Conservation (phyloP, 2,888 invertebrate species). For the Cerastis leucographa region DNA sequence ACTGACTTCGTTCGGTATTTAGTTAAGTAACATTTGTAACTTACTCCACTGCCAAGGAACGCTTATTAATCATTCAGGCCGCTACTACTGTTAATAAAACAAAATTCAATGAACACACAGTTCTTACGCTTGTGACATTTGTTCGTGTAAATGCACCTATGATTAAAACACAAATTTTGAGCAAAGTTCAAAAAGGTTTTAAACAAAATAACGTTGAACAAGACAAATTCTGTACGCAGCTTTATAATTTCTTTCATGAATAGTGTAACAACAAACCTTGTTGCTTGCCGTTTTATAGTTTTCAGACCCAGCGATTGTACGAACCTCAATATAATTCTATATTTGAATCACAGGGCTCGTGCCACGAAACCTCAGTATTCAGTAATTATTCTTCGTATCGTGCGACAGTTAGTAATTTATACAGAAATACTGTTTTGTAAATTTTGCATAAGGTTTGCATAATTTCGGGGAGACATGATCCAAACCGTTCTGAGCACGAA, state of each 20-base stretch:
- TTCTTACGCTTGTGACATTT: neutral
- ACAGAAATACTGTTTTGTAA: conserved; percentile 63
- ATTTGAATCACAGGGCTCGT: conserved; percentile 19
- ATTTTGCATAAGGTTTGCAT: conserved; percentile 73
- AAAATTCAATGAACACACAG: neutral
- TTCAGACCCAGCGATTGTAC: neutral
- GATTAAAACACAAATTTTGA: too few species aligned
- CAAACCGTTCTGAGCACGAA: conserved; percentile 80
- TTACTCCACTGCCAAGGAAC: too few species aligned
- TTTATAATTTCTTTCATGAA: conserved; percentile 33
- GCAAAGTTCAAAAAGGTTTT: neutral
- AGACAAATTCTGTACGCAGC: conserved; percentile 2
- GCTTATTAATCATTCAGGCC: neutral
- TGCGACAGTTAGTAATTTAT: conserved; percentile 64
- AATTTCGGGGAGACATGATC: conserved; percentile 71
- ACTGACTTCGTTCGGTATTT: too few species aligned
- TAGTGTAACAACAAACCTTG: conserved; percentile 12
- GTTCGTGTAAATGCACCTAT: neutral
- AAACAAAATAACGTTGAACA: neutral
- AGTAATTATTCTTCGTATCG: conserved; percentile 57
- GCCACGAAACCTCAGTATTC: conserved; percentile 23
- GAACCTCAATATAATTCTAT: conserved; percentile 18
- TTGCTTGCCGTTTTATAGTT: conserved; percentile 35
- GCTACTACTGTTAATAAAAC: neutral
- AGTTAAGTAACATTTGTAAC: too few species aligned